phyloP scores from a whole-genome alignment of 2,113 vertebrate species.

The Syrmaticus mikado region DNA sequence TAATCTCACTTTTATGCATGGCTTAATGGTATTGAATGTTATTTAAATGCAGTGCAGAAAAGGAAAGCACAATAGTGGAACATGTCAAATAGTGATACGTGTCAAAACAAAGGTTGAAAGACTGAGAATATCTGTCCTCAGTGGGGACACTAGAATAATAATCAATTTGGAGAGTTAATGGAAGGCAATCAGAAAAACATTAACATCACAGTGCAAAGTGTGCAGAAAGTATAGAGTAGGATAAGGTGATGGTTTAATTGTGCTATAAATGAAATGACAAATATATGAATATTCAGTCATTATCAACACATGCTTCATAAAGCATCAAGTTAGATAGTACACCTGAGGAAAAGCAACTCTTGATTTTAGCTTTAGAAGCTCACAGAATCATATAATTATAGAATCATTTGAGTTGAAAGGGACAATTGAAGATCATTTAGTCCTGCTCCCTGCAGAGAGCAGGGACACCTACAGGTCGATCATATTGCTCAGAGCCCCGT shows the following conservation, averaged over 20 bases:
- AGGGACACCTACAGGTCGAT: too few relatives aligned
- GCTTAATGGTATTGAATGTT: background rate
- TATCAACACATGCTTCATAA: background rate
- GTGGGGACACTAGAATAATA: background rate
- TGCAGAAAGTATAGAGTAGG: background rate
- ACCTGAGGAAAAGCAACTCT: background rate
- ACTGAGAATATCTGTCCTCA: background rate
- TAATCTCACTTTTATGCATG: background rate
- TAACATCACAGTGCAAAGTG: background rate
- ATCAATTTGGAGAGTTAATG: background rate
- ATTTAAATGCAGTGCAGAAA: background rate
- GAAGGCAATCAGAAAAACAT: background rate
- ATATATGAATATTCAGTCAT: background rate
- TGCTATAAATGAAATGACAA: background rate
- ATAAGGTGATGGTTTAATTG: background rate
- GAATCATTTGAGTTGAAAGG: too few relatives aligned
- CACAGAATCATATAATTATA: fast-evolving
- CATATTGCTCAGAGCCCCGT: too few relatives aligned
- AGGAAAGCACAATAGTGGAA: background rate
- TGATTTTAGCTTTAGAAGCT: background rate
- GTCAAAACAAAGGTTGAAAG: background rate
- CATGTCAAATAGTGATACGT: too few relatives aligned
- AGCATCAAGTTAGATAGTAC: background rate
- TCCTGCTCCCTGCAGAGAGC: too few relatives aligned
- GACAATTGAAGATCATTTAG: too few relatives aligned